Conservation (phyloP, 2,888 invertebrate genomes). For the Leptogaster cylindrica region DNA sequence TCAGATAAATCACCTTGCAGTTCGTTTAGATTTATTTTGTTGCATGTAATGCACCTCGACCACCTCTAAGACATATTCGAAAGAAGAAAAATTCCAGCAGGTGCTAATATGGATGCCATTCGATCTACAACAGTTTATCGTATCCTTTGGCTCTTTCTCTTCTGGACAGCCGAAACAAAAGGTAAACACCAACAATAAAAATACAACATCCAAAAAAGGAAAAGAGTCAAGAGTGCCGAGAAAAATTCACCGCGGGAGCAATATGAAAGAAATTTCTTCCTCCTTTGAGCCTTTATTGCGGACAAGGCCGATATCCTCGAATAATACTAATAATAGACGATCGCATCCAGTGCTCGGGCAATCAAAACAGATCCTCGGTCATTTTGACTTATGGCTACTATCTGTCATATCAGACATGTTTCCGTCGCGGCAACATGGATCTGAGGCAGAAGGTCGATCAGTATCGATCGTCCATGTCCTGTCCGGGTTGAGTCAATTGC, state of each 20-base stretch:
- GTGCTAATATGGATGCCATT: constrained; percentile 40
- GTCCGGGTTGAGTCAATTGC: neutral
- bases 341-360: constrained; percentile 10
- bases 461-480: constrained; percentile 26
- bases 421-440: neutral
- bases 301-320: neutral
- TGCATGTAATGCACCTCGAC: constrained; percentile 42
- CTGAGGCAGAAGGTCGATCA: constrained; percentile 39
- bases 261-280: constrained; percentile 32
- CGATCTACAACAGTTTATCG: constrained; percentile 38
- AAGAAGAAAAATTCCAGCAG: constrained; percentile 42
- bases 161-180: constrained; percentile 11
- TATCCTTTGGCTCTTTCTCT: constrained; percentile 15
- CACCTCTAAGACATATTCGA: constrained; percentile 42
- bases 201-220: neutral
- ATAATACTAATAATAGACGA: neutral
- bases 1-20: constrained; percentile 46
- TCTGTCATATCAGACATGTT: constrained; percentile 44
- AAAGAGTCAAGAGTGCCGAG: neutral
- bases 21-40: constrained; percentile 45
- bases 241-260: constrained; percentile 17
- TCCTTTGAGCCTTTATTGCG: neutral
- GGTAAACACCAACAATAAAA: neutral
- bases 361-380: constrained; percentile 41
- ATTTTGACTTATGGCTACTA: constrained; percentile 45